Evolutionary conservation across 2,113 vertebrate species (phyloP), one percentile per base, ranked within the genome.

Genomic region (Syrmaticus mikado): DNA sequence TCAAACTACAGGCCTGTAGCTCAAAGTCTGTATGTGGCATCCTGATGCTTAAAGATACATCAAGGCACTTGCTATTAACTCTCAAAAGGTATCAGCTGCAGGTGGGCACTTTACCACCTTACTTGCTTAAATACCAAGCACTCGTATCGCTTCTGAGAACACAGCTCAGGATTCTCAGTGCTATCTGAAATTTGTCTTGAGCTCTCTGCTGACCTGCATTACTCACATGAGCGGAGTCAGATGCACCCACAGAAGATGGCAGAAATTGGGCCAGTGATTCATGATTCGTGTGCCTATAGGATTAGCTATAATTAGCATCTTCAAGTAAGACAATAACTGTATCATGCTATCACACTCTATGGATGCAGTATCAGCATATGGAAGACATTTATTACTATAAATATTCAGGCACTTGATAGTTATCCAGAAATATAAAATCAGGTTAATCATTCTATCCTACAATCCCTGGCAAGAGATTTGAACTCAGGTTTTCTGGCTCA

Each of bases 381-480:
- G 97, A 96, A 97, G 91, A 80, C 75, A 96, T 97, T 97, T 97
- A 96, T 95, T 96, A 93, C 85, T 97, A 83, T 91, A 94, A 96
- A 95, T 94, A 96, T 92, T 97, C 89, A n/a, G 91, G 94, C 95
- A 97, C 93, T 97, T 95, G 94, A 94, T 94, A 91, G 96, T 92
- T 94, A 87, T 92, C 93, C 94, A 96, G 61, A 97, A 96, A 95
- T 71, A 92, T 71, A 92, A 97, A 97, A 97, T 96, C 96, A 97
- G 95, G 97, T 85, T 96, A 96, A 96, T 97, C 94, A 95, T 97
- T 97, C 83, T 93, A 96, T 96, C 89, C 94, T 96, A 94, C 91
- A 94, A 58, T 92, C 94, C 96, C 92, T 96, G 96, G 97, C 97
- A 96, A 95, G 90, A 95, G 73, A 93, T 82, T 92, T 95, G 94